Evolutionary conservation across 2,113 vertebrate species (phyloP), one percentile per base, ranked within the genome.

Genomic region (Seriola aureovittata): DNA sequence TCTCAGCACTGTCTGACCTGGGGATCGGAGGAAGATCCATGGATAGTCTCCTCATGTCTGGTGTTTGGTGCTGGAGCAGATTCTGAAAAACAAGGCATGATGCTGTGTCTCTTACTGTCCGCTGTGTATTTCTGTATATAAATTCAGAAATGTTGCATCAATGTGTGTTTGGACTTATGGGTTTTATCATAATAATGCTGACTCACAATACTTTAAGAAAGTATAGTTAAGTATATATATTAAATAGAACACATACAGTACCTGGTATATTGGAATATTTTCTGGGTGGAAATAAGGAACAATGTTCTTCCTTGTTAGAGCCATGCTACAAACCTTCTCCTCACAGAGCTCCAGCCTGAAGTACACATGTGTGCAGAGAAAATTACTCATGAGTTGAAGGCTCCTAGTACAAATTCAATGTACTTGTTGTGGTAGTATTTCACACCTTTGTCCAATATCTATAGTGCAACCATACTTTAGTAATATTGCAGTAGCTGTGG

Each of bases 281-380:
- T 99, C 96, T 17, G 95, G 95, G 65, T 92, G 86, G 90, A 98
- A 99, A 89, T 96, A 99, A 0, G 96, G 95, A 44, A 95, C 92
- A 78, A 97, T 25, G 11, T 67, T 75, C 71, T 75, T 93, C 59
- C 86, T 94, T 90, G 77, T 96, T 57, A 98, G 89, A 65, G 95
- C 95, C 3, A 12, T 58, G 73, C 94, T 90, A 0, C 64, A 89
- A 0, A 73, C 70, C 75, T 92, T 85, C 64, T 93, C 95, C 78
- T 96, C 93, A 52, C 85, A 78, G 66, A 97, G 60, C 64, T 96
- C 95, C 68, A 91, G 89, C 84, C 97, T 99, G 91, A 38, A 73
- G 50, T 10, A 80, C 9, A 87, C 25, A 71, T 34, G 19, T 23
- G 68, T 3, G 21, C 14, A 71, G 40, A 68, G 16, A 69, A 48